Evolutionary conservation across 2,797 vertebrate genomes (phyloP), one percentile per base, ranked within the genome.

Genomic region (Schizothorax lantsangensis): DNA sequence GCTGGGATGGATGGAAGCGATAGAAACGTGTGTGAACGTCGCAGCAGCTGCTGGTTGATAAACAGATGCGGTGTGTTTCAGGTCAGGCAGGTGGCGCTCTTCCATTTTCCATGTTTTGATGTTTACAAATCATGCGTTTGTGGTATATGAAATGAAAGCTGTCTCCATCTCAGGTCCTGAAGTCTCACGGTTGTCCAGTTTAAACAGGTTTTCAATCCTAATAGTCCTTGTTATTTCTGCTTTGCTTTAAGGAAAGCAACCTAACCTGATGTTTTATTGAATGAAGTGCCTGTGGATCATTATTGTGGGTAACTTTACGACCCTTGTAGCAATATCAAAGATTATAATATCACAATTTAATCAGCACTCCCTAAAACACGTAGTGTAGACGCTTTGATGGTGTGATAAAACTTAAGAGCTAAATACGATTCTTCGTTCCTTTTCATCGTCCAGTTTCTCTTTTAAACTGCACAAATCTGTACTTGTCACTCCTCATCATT

Each of bases 221-320:
- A 40, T 21, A 30, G 57, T 59, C 19, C 19, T 15, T 21, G 36
- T 30, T 36, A 36, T 47, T 64, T 9, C 43, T 66, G 30, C 30
- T 75, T 17, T 47, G 72, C 30, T 84, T 84, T 52, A 52, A 21
- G 21, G 11, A 36, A 64, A 17, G 47, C 54, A 19, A 47, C 21
- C 15, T 1, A 73, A 81, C 52, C 52, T 73, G 8, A 73, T 64
- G n/a, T 80, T 71, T 54, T 45, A 79, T 36, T 68, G 64, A 79
- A 79, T 85, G 36, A 86, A 86, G 84, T 86, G 84, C 84, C 84
- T 86, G 68, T 84, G 62, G 15, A 69, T 72, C 19, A 73, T 73
- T 73, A 43, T 71, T 75, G 66, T 80, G 66, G 78, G 54, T 71
- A n/a, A 81, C n/a, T 71, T 26, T 26, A 23, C 0, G 26, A 85